Conservation (phyloP, 2,888 invertebrate species). For the Patella caerulea region DNA sequence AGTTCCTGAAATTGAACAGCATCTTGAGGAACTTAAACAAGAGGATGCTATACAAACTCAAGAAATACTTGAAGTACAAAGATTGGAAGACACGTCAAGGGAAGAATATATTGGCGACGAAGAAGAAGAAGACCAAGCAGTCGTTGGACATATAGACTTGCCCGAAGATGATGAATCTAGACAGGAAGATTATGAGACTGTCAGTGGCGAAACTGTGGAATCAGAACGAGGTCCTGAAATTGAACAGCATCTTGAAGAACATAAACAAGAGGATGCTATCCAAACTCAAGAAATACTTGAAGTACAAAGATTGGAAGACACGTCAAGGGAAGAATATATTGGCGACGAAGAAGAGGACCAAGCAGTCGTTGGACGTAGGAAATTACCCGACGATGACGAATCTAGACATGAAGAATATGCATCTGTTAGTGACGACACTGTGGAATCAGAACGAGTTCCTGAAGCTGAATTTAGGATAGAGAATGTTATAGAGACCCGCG, state of each 20-base stretch:
- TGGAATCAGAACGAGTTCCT: neutral
- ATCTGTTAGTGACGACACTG: neutral
- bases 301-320: constrained; percentile 3
- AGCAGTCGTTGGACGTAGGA: neutral
- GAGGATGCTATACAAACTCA: too few species aligned
- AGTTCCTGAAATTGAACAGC: constrained; percentile 7
- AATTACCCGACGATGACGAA: neutral
- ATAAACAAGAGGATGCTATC: neutral
- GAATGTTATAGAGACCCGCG: neutral
- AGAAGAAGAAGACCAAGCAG: too few species aligned
- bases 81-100: too few species aligned
- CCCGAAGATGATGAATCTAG: too few species aligned
- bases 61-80: too few species aligned
- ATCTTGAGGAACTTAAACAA: too few species aligned
- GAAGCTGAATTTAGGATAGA: neutral
- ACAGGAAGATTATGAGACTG: too few species aligned
- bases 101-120: too few species aligned
- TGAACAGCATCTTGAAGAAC: neutral
- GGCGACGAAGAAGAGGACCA: constrained; percentile 8
- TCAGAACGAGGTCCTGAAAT: constrained; percentile 2
- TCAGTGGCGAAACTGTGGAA: neutral
- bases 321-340: constrained; percentile 2
- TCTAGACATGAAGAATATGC: neutral
- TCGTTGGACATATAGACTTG: too few species aligned
- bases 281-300: constrained; percentile 14